Percentiles rank a stretch among this genome's conserved stretches.
phyloP scores from a whole-genome alignment of 2,113 vertebrate genomes.

The Malurus cyaneus region DNA sequence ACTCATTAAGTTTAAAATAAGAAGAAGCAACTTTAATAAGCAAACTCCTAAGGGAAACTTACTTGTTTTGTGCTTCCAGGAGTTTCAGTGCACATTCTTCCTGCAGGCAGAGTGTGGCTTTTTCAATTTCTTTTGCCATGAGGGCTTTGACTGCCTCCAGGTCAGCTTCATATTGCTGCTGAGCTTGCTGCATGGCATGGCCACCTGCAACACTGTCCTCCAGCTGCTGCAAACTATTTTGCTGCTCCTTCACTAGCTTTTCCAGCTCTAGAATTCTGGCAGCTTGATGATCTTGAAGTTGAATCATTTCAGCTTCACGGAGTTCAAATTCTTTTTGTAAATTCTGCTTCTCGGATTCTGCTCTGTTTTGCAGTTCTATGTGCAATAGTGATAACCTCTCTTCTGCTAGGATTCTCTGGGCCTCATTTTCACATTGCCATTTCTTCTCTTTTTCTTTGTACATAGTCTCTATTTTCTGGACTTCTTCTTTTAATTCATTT shows the following conservation, averaged over 20 bases:
- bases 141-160: conserved; percentile 58
- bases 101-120: conserved; percentile 48
- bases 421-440: conserved; percentile 46
- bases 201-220: conserved; percentile 70
- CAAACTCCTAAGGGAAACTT: background rate
- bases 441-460: conserved; percentile 67
- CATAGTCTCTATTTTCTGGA: conserved; percentile 50
- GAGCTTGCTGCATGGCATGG: conserved; percentile 46
- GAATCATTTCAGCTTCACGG: conserved; percentile 60
- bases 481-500: conserved; percentile 55
- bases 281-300: conserved; percentile 66
- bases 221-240: conserved; percentile 71
- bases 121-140: conserved; percentile 71
- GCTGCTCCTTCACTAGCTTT: conserved; percentile 74
- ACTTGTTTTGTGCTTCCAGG: conserved; percentile 78
- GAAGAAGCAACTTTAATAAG: background rate
- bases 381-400: conserved; percentile 11
- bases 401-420: conserved; percentile 42
- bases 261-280: conserved; percentile 72
- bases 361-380: conserved; percentile 60
- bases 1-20: background rate
- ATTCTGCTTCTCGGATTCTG: conserved; percentile 51
- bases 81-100: conserved; percentile 75
- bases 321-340: conserved; percentile 66
- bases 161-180: conserved; percentile 64